Conservation (phyloP, 2,113 vertebrate genomes). For the Pontoporia blainvillei region DNA sequence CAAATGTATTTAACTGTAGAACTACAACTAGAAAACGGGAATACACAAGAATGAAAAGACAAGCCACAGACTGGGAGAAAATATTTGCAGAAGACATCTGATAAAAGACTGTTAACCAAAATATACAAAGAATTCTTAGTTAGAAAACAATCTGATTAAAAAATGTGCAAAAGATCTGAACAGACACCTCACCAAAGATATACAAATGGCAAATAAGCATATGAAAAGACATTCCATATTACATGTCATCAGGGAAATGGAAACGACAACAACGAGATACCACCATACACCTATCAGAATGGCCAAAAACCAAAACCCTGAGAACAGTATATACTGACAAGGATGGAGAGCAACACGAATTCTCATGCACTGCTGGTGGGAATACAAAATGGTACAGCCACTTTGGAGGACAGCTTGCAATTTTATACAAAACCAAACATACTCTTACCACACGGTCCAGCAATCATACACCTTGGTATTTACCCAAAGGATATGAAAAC, state of each 20-base stretch:
- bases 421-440: not conserved
- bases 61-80: not conserved
- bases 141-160: not conserved
- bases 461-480: not conserved
- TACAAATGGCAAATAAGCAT: not conserved
- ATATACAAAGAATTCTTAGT: not conserved
- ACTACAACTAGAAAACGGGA: not conserved
- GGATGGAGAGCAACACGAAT: not conserved
- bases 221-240: not conserved
- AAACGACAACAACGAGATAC: not conserved
- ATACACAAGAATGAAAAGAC: not conserved
- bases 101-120: not conserved
- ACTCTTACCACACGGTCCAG: not conserved
- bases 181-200: not conserved
- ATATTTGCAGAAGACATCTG: not conserved
- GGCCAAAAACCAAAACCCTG: not conserved
- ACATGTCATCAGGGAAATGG: not conserved
- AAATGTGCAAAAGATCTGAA: not conserved
- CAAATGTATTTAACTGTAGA: not conserved
- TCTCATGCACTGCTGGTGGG: not conserved
- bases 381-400: not conserved
- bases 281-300: not conserved
- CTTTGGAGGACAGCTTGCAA: not conserved
- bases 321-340: not conserved
- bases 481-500: not conserved